Conservation (phyloP, 1,140 invertebrate genomes). For the Amyelois transitella region DNA sequence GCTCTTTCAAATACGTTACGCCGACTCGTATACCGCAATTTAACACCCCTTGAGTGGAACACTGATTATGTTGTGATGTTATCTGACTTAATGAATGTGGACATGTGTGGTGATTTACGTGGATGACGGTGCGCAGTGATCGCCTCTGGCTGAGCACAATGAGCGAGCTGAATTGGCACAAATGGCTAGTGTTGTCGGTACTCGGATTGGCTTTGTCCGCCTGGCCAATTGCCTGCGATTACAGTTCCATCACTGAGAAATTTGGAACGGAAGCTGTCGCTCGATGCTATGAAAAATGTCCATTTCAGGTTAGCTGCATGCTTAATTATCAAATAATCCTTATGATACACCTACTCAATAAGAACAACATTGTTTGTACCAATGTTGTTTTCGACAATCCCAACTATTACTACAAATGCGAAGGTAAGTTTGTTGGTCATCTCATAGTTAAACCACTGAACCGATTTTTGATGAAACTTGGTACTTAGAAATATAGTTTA, state of each 20-base stretch:
- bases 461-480: no score
- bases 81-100: constrained; percentile 22
- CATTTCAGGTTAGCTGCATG: constrained; percentile 60
- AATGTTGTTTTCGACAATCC: no score
- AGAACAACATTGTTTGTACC: no score
- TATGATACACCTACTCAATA: no score
- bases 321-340: no score
- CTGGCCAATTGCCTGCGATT: constrained; percentile 71
- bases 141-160: constrained; percentile 42
- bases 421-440: no score
- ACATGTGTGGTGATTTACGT: constrained; percentile 35
- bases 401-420: no score
- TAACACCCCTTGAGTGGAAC: constrained; percentile 4
- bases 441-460: no score
- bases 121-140: constrained; percentile 33
- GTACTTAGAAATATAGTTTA: no score
- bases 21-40: constrained; percentile 10
- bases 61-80: constrained; percentile 26
- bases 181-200: constrained; percentile 69
- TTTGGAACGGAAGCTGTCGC: constrained; percentile 69
- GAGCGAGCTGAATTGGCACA: constrained; percentile 66
- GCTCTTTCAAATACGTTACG: constrained; percentile 26
- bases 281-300: constrained; percentile 69
- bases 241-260: constrained; percentile 69
- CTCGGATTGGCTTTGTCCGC: constrained; percentile 73